Base-by-base conservation (phyloP, 2,888 invertebrate genomes). In the Cyrtodaria siliqua region DNA sequence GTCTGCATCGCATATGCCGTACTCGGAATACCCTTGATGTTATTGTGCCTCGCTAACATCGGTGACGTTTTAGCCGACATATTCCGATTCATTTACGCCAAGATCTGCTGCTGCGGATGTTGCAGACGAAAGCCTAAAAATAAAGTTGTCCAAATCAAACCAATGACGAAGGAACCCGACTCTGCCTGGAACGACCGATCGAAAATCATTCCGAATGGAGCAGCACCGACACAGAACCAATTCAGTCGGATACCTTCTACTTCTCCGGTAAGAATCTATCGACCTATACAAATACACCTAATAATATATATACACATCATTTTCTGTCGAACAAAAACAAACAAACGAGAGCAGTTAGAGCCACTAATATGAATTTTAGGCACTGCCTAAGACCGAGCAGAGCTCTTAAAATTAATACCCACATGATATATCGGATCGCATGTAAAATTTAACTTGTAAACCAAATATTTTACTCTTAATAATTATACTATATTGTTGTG, bases 51-150 rank as follows among this genome's bases (percentile, higher is more conserved):
- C 76, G 93, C 94, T 2, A 94, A 94, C 84, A 93, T 94, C 64
- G 94, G 94, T n/a, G 94, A 94, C 79, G 93, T 93, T 24, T 87
- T 94, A 74, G 94, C 94, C 3, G 93, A 94, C 87, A 90, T 94
- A 12, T 94, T 94, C 89, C 92, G 94, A 44, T 93, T 93, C 83
- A 89, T 93, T 74, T 94, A 94, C 85, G 91, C 93, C 75, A 93
- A 89, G 74, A 86, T 91, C 49, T 91, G 90, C 79, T 92, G 91
- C 82, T 91, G 91, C 68, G 92, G 92, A 2, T 92, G 92, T 79
- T 90, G 89, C 62, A 75, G 87, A 33, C 82, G 85, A 59, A 88
- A 86, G 29, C 64, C 67, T 47, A 75, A 69, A 61, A 72, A 75
- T 29, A 85, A 86, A 44, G 82, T 84, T 14, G 82, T 84, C 14